phyloP scores from a whole-genome alignment of 1,140 invertebrate genomes.

The Heliconius nattereri region DNA sequence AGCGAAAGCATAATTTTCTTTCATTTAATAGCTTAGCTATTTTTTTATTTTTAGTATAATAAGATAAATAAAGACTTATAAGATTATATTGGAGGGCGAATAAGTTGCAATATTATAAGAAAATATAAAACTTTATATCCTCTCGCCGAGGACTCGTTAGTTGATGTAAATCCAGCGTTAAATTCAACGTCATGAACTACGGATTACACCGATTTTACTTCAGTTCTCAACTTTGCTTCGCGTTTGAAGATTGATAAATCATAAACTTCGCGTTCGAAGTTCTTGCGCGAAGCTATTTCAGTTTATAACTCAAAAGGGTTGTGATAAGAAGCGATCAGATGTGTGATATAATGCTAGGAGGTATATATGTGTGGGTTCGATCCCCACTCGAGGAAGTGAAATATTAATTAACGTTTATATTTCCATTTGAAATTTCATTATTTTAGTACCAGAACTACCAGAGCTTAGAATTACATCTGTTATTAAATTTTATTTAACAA shows the following conservation, averaged over 20 bases:
- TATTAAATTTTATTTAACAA: not conserved
- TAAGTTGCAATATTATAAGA: not conserved
- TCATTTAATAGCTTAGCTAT: too few relatives aligned
- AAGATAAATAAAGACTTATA: too few relatives aligned
- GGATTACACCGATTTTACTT: slow-evolving; percentile 8
- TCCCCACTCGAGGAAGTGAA: too few relatives aligned
- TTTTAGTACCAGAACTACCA: too few relatives aligned
- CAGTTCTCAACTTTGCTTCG: slow-evolving; percentile 9
- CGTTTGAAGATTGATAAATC: slow-evolving; percentile 15
- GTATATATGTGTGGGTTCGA: not conserved
- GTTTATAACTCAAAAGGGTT: slow-evolving; percentile 9
- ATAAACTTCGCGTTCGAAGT: slow-evolving; percentile 1
- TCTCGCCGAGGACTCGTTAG: slow-evolving; percentile 1
- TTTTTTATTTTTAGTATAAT: too few relatives aligned
- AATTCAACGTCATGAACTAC: slow-evolving; percentile 14
- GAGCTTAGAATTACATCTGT: too few relatives aligned
- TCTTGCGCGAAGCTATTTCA: slow-evolving; percentile 8
- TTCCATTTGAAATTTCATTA: too few relatives aligned
- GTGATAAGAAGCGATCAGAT: slow-evolving; percentile 3
- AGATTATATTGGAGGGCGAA: not conserved
- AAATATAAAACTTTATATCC: slow-evolving; percentile 9
- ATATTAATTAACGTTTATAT: too few relatives aligned
- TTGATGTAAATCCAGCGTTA: slow-evolving; percentile 7
- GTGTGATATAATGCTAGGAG: not conserved
- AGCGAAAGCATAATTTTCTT: too few relatives aligned